Conservation (phyloP, 2,888 invertebrate genomes). For the Caenorhabditis sp. region DNA sequence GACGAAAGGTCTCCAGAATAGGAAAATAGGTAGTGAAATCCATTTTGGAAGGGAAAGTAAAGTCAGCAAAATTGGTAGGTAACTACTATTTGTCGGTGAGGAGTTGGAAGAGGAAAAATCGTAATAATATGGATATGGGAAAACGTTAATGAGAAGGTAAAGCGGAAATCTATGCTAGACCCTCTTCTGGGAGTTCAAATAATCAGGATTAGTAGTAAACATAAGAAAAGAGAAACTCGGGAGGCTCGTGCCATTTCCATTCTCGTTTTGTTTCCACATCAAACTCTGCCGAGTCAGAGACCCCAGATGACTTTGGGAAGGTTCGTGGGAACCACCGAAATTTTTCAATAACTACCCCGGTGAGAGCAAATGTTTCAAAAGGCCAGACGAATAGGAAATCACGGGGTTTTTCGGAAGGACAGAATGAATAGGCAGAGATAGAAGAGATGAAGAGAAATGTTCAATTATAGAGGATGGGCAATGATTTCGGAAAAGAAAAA, state of each 20-base stretch:
- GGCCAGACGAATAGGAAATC: constrained; percentile 31
- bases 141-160: not conserved
- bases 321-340: not conserved
- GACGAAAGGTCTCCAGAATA: not conserved
- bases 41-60: no score
- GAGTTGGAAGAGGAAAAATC: not conserved
- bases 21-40: not conserved
- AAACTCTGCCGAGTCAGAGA: not conserved
- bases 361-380: constrained; percentile 40
- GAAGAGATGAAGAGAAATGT: constrained; percentile 16
- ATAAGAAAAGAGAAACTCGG: not conserved
- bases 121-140: not conserved
- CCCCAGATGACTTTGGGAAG: not conserved
- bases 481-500: not conserved
- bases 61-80: not conserved
- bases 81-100: no score
- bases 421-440: constrained; percentile 9
- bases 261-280: no score
- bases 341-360: not conserved
- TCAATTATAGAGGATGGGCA: constrained; percentile 45
- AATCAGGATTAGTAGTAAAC: not conserved
- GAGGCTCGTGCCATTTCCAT: no score
- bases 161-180: not conserved
- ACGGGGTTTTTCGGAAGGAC: constrained; percentile 17
- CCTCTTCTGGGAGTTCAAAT: not conserved